Percentiles rank a stretch among this genome's conserved stretches.
Conservation (phyloP, 2,113 vertebrate genomes). For the Pedionomus torquatus region DNA sequence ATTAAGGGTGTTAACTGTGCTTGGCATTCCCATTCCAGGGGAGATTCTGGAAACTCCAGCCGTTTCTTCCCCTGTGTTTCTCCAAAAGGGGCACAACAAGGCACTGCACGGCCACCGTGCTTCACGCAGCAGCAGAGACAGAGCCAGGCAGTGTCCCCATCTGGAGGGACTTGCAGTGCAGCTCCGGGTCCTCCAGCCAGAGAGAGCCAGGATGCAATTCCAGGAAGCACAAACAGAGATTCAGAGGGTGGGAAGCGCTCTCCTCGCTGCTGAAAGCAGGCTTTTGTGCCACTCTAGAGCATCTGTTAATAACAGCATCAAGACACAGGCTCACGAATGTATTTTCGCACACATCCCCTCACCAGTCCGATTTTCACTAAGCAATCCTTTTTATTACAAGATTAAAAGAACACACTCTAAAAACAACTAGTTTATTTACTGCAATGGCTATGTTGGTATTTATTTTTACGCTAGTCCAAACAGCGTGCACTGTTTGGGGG, state of each 20-base stretch:
- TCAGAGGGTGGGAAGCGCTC: neutral
- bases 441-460: neutral
- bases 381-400: neutral
- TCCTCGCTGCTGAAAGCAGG: neutral
- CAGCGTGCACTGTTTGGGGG: accelerated
- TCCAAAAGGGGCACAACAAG: neutral
- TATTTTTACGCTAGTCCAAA: neutral
- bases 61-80: neutral
- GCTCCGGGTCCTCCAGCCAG: neutral
- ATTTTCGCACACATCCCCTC: neutral
- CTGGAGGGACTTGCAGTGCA: neutral
- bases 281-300: constrained; percentile 2
- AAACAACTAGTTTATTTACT: neutral
- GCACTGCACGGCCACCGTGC: accelerated
- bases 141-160: neutral
- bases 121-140: neutral
- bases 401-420: neutral
- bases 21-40: accelerated
- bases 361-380: neutral
- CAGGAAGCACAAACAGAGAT: neutral
- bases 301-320: neutral
- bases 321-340: neutral
- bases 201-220: neutral
- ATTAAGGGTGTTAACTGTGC: neutral
- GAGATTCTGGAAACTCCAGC: neutral